Conservation (phyloP, 2,888 invertebrate genomes). For the Priocnemis perturbator region DNA sequence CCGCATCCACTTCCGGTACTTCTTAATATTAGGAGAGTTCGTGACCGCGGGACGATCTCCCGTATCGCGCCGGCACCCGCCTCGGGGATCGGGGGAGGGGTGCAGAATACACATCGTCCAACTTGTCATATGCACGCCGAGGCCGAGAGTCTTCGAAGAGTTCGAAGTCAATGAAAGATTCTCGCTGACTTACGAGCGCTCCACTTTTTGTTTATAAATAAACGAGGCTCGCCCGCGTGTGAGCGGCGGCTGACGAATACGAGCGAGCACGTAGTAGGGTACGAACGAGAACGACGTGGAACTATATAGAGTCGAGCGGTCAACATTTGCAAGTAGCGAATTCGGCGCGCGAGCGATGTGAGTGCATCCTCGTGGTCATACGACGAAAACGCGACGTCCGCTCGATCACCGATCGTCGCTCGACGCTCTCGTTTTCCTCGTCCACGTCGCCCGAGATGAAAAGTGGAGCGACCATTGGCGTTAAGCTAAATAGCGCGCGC, state of each 20-base stretch:
- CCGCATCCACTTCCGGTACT: too few relatives aligned
- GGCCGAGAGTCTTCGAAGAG: too few relatives aligned
- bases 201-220: constrained; percentile 68
- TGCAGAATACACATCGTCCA: too few relatives aligned
- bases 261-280: not conserved
- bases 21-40: too few relatives aligned
- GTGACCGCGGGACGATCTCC: too few relatives aligned
- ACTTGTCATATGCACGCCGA: constrained; percentile 3
- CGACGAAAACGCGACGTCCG: too few relatives aligned
- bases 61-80: too few relatives aligned
- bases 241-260: not conserved
- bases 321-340: not conserved
- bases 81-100: too few relatives aligned
- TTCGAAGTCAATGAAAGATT: constrained; percentile 41
- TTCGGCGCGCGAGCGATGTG: not conserved
- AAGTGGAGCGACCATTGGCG: too few relatives aligned
- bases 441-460: too few relatives aligned
- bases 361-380: not conserved
- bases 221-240: constrained; percentile 47
- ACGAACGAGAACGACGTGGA: not conserved
- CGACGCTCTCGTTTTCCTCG: too few relatives aligned
- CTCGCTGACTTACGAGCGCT: constrained; percentile 38
- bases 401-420: too few relatives aligned
- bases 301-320: not conserved
- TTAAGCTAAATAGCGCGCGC: not conserved